A percentile compares a stretch with the other conserved stretches of the same genome.
These are phyloP conservation scores for Liparis tanakae DNA, from an alignment of 2,797 vertebrate genomes.

Conservation along the genomic window DNA sequence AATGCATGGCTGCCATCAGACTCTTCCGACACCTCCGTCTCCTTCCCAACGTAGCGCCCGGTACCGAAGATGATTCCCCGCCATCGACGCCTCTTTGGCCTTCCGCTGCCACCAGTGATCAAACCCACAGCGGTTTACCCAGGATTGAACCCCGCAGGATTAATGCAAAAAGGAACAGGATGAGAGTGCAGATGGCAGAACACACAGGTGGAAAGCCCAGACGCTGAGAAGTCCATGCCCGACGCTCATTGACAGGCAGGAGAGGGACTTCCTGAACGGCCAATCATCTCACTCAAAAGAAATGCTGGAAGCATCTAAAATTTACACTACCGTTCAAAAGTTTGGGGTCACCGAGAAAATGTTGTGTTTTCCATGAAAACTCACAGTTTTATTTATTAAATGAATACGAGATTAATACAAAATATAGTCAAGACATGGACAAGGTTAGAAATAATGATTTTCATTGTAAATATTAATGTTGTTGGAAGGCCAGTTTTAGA, in stretches of 20 bases:
- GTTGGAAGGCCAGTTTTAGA: too few relatives aligned
- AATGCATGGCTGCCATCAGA: slow-evolving; percentile 49
- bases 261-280: slow-evolving; percentile 58
- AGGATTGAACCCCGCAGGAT: slow-evolving; percentile 66
- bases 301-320: slow-evolving; percentile 24
- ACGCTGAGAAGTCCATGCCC: slow-evolving; percentile 76
- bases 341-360: too few relatives aligned
- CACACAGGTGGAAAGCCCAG: slow-evolving; percentile 66
- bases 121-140: slow-evolving; percentile 56
- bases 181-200: slow-evolving; percentile 68
- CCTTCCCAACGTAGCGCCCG: slow-evolving; percentile 33
- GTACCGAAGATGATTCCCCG: slow-evolving; percentile 44
- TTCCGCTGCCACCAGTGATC: slow-evolving; percentile 63
- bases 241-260: slow-evolving; percentile 70
- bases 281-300: slow-evolving; percentile 65
- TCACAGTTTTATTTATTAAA: too few relatives aligned
- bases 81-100: slow-evolving; percentile 33
- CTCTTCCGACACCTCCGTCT: slow-evolving; percentile 66
- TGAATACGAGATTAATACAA: too few relatives aligned
- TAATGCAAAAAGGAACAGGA: slow-evolving; percentile 74
- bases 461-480: too few relatives aligned
- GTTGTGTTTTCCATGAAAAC: too few relatives aligned
- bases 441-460: too few relatives aligned
- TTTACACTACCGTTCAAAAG: too few relatives aligned
- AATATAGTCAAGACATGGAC: too few relatives aligned